Conservation (phyloP, 2,888 invertebrate genomes). For the Clunio marinus region DNA sequence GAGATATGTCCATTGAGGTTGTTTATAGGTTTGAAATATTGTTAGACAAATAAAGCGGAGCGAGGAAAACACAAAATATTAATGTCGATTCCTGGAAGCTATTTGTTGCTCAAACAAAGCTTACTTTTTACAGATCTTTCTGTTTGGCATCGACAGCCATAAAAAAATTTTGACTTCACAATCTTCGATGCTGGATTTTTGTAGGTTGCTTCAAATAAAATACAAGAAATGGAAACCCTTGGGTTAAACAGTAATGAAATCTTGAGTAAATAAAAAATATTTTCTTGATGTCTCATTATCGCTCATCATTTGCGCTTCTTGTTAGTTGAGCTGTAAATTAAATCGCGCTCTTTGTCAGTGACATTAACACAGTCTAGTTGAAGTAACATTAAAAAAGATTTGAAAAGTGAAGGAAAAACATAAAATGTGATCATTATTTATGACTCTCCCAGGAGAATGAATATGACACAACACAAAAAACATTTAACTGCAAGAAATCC, state of each 20-base stretch:
- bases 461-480: too few species aligned
- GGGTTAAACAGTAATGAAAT: background rate
- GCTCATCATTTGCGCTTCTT: background rate
- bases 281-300: background rate
- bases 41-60: background rate
- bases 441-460: background rate
- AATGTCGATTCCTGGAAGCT: constrained; percentile 20
- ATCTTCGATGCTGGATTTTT: background rate
- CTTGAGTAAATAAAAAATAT: background rate
- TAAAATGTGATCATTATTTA: too few species aligned
- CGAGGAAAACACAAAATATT: background rate
- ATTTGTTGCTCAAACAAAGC: background rate
- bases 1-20: background rate
- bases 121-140: background rate
- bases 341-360: background rate
- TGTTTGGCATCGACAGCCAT: too few species aligned
- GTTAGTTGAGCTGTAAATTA: background rate
- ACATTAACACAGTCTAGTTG: background rate
- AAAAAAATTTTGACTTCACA: too few species aligned
- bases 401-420: too few species aligned
- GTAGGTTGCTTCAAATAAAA: background rate
- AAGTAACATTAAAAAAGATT: background rate
- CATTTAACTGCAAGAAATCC: too few species aligned
- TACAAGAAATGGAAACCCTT: background rate
- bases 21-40: constrained; percentile 6